phyloP scores from a whole-genome alignment of 2,113 vertebrate species.

The Paratilapia polleni region DNA sequence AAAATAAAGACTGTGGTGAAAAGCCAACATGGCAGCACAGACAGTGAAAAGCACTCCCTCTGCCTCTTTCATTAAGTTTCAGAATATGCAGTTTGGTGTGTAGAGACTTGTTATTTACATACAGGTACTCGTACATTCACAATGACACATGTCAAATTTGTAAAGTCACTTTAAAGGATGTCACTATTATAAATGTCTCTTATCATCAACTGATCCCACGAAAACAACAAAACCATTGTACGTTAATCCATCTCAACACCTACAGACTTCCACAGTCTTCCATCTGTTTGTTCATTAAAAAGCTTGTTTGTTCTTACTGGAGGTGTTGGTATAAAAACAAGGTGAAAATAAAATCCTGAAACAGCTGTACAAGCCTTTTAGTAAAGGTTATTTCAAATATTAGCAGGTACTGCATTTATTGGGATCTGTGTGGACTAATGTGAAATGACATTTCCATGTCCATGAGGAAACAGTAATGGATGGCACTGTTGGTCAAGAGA shows the following conservation, averaged over 20 bases:
- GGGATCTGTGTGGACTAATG: not conserved
- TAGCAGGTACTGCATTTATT: not conserved
- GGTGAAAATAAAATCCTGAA: not conserved
- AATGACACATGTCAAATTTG: not conserved
- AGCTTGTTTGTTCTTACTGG: not conserved
- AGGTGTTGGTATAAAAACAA: not conserved
- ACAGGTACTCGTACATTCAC: not conserved
- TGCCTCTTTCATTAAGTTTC: fast-evolving
- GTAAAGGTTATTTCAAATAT: not conserved
- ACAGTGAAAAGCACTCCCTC: too few species aligned
- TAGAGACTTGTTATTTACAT: not conserved
- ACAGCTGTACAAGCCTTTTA: not conserved
- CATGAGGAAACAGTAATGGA: not conserved
- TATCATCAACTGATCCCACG: not conserved
- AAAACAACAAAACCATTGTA: not conserved
- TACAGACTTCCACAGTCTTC: not conserved
- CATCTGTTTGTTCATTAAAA: not conserved
- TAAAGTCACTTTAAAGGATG: not conserved
- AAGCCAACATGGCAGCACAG: too few species aligned
- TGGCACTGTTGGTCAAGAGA: not conserved
- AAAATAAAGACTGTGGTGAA: too few species aligned
- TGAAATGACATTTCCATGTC: not conserved
- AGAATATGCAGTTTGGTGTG: not conserved
- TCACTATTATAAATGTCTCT: not conserved
- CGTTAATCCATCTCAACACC: not conserved